Base-by-base conservation (phyloP, 2,888 invertebrate genomes). In the Tanytarsus gracilentus region DNA sequence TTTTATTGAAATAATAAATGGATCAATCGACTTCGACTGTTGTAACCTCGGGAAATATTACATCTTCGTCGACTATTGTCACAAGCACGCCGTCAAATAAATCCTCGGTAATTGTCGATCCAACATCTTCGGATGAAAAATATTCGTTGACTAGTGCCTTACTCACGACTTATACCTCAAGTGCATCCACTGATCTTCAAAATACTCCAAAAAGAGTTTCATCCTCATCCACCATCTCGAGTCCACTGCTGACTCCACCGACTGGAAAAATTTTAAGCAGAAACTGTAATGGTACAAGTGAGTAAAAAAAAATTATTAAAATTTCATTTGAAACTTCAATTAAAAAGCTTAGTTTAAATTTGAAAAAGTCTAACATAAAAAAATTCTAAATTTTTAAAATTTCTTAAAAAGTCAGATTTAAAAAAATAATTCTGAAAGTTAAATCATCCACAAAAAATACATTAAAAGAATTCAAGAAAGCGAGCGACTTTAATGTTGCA, bases 221-320 rank as follows among this genome's bases (percentile, higher is more conserved):
- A 8, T 71, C 71, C 48, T 73, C 74, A 56, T 71, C 72, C 6
- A 73, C 74, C 27, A 16, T 58, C n/a, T 71, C 74, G n/a, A 74
- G 74, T 64, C 74, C 74, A 8, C 71, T 72, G 18, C 61, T 72
- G 18, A 73, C 72, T 67, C 73, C 74, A 50, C 71, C 71, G 36
- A 23, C 30, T 29, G 72, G 72, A 52, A 74, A 74, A 65, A 69
- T 72, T 39, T 71, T 72, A 62, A 74, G 74, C 48, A 67, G 72
- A 61, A 74, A 74, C 66, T 68, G 70, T 18, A 74, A 74, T 65
- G 74, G 74, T 62, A 74, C 74, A 69, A 69, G 74, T 74, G 64
- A 74, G 73, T 65, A 27, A 44, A 44, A 39, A 18, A 27, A 26
- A 14, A 52, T n/a, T 27, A 25, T 50, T 50, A 18, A n/a, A 21